Evolutionary conservation across 2,113 vertebrate species (phyloP), one percentile per base, ranked within the genome.

Genomic region (Zosterops lateralis): DNA sequence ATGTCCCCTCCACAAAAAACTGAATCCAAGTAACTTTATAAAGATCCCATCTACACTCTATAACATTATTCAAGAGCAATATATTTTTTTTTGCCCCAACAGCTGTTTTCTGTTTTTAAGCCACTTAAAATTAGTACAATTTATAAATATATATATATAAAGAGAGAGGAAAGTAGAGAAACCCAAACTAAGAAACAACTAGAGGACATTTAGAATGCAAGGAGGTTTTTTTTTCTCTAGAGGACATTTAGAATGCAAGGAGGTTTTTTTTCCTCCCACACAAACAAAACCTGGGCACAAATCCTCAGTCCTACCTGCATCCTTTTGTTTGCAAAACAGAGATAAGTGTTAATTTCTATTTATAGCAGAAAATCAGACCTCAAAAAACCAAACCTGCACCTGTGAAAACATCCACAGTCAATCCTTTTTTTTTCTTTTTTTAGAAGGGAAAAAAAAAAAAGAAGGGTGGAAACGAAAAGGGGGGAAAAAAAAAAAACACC

Each of bases 211-310:
- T 34, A 85, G 68, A 92, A 92, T 45, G 75, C 90, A 83, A 94
- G 82, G 91, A 92, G 38, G 36, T 58, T 88, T 73, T 66, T 34
- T 38, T 38, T 38, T 38, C 36, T 36, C 53, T 54, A 25, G 17
- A 25, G 48, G 78, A 26, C 51, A 61, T 86, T 71, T 34, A 85
- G 68, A 92, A 92, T 45, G 75, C 87, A 83, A 94, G 82, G 91
- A 92, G 38, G 36, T 58, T 88, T 73, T 66, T 38, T 38, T 38
- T 38, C 10, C 79, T 92, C 71, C 68, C 75, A 45, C 3, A 73
- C 0, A 47, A 42, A 56, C 3, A 8, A 67, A 47, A 56, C 31
- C 64, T 14, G 31, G 34, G 26, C 6, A 19, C 36, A 36, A 36
- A 36, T 36, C 36, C 36, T 36, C 36, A 36, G 36, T 36, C 36